These are phyloP conservation scores for Steinernema hermaphroditum DNA, from an alignment of 2,888 invertebrate species.

Conservation along the genomic window DNA sequence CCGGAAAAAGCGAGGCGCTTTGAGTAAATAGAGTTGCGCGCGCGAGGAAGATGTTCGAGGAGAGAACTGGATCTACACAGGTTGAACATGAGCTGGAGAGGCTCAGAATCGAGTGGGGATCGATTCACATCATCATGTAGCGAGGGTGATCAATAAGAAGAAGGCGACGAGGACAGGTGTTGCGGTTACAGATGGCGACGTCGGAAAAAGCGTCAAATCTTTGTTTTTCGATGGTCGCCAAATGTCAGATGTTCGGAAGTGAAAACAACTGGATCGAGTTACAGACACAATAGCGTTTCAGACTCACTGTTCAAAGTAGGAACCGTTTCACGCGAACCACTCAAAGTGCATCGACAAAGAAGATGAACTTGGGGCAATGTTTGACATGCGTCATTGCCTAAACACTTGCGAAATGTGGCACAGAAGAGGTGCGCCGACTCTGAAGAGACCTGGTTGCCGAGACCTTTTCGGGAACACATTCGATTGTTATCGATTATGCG, in stretches of 20 bases:
- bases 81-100: not conserved
- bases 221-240: too few relatives aligned
- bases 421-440: not conserved
- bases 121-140: not conserved
- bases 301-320: not conserved
- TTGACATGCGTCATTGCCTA: not conserved
- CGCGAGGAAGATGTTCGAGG: not conserved
- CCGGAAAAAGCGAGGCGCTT: not conserved
- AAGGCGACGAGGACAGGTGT: not conserved
- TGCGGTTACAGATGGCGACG: not conserved
- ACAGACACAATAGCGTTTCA: not conserved
- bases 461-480: not conserved
- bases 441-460: not conserved
- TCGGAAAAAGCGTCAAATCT: not conserved
- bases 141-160: not conserved
- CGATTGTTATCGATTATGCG: slow-evolving; percentile 11
- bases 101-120: not conserved
- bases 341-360: not conserved
- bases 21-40: slow-evolving; percentile 7
- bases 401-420: not conserved
- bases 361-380: too few relatives aligned
- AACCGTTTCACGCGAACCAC: not conserved
- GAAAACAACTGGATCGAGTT: too few relatives aligned
- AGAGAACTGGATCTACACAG: not conserved
- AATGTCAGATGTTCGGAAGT: too few relatives aligned